Percentiles rank a stretch among this genome's conserved stretches.
These are phyloP conservation scores for Pseudococcus viburni DNA, from an alignment of 2,888 invertebrate species.

Conservation along the genomic window DNA sequence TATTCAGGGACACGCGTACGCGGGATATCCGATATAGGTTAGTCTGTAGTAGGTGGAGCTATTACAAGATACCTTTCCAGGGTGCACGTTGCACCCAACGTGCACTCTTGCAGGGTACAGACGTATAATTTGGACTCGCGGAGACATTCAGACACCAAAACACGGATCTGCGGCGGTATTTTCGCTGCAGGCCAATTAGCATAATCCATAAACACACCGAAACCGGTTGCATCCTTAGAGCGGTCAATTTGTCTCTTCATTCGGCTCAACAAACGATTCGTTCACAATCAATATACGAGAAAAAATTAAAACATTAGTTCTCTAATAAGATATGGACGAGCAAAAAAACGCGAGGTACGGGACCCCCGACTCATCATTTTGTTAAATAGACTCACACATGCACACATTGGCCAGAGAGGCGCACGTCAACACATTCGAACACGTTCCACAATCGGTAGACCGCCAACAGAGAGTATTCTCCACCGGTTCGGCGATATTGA, in stretches of 20 bases:
- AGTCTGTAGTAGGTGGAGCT: constrained; percentile 20
- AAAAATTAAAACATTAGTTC: constrained; percentile 7
- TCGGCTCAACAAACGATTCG: neutral
- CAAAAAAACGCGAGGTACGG: neutral
- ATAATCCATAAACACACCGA: constrained; percentile 12
- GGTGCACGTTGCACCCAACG: too few species aligned
- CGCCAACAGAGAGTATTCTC: constrained; percentile 60
- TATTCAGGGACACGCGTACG: neutral
- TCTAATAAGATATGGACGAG: constrained; percentile 8
- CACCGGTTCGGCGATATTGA: constrained; percentile 53
- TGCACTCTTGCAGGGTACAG: too few species aligned
- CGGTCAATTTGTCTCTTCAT: constrained; percentile 14
- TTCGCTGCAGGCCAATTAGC: neutral
- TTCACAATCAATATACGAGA: neutral
- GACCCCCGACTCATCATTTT: neutral
- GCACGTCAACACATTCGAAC: constrained; percentile 61
- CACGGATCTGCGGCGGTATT: neutral
- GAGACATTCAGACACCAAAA: neutral
- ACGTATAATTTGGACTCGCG: neutral
- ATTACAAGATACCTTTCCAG: neutral
- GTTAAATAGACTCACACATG: neutral
- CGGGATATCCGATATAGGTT: constrained; percentile 31
- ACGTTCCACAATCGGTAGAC: constrained; percentile 61
- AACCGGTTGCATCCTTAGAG: neutral
- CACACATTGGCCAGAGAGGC: neutral